Evolutionary conservation across 1,140 invertebrate species (phyloP).

Genomic region (Leguminivora glycinivorella): DNA sequence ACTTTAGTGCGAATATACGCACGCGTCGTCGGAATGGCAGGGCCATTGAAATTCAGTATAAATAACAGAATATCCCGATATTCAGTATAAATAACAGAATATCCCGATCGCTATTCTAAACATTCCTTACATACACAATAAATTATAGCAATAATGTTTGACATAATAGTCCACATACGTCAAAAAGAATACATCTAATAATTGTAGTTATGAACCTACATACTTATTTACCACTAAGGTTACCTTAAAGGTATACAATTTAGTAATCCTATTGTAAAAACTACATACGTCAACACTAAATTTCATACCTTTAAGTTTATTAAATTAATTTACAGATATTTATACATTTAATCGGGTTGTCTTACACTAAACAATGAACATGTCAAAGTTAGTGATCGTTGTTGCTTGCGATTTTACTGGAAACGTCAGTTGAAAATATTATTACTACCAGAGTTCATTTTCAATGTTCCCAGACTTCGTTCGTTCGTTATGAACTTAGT

Average conservation of each 20-base stretch:
- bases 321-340: slow-evolving; percentile 17
- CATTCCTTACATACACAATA: not conserved
- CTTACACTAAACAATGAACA: not conserved
- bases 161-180: slow-evolving; percentile 21
- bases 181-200: slow-evolving; percentile 10
- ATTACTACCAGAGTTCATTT: too few species aligned
- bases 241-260: not conserved
- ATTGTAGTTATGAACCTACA: not conserved
- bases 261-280: not conserved
- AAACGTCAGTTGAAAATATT: too few species aligned
- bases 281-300: not conserved
- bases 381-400: not conserved
- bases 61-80: slow-evolving; percentile 6
- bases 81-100: slow-evolving; percentile 12
- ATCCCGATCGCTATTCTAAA: not conserved
- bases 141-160: not conserved
- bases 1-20: not conserved
- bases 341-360: slow-evolving; percentile 3
- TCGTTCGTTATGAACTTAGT: not conserved
- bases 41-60: not conserved
- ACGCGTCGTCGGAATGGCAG: not conserved
- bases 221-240: slow-evolving; percentile 4
- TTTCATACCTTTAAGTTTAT: not conserved
- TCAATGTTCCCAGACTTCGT: too few species aligned
- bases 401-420: not conserved